Base-by-base conservation (phyloP, 2,888 invertebrate genomes). In the Celastrina argiolus region DNA sequence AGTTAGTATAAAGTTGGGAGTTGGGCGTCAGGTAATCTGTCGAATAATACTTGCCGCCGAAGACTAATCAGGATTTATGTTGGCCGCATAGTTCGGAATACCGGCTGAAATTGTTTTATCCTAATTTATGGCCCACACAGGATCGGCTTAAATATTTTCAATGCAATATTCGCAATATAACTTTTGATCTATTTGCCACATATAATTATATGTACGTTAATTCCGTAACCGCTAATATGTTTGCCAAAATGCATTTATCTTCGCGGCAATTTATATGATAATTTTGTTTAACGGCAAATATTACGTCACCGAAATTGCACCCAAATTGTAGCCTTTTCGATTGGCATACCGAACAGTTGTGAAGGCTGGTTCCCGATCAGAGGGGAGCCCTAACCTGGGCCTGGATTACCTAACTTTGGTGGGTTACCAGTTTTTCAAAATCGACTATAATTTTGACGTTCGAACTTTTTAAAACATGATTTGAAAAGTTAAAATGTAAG, bases 61-160 rank as follows among this genome's bases (percentile, higher is more conserved):
- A 78, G 80, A 79, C 81, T 85, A 83, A 85, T 85, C 84, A 79
- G 78, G 81, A 86, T 87, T 87, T 87, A 87, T 81, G 82, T 79
- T 80, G 34, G 66, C 72, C 85, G 79, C 82, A 84, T 85, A 86
- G 86, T 86, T 87, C 81, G 78, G 81, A 81, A 76, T 78, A 80
- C 81, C 82, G 78, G 81, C 81, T 82, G 83, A 84, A 87, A 87
- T 88, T 86, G 87, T 87, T 87, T 86, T 81, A 87, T 85, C 83
- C 81, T 77, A 85, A 88, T 87, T 86, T 87, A 88, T 86, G 74
- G 76, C 82, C 80, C 82, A 74, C 84, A 78, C 75, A 81, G 81
- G 84, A 79, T 73, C 76, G 74, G 82, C 80, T 84, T 83, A 80
- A 81, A 84, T 79, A 81, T 82, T 81, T 82, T 79, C 77, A 75